A percentile compares a stretch with the other conserved stretches of the same genome.
Conservation (phyloP, 2,113 vertebrate genomes). For the Malurus alboscapulatus region DNA sequence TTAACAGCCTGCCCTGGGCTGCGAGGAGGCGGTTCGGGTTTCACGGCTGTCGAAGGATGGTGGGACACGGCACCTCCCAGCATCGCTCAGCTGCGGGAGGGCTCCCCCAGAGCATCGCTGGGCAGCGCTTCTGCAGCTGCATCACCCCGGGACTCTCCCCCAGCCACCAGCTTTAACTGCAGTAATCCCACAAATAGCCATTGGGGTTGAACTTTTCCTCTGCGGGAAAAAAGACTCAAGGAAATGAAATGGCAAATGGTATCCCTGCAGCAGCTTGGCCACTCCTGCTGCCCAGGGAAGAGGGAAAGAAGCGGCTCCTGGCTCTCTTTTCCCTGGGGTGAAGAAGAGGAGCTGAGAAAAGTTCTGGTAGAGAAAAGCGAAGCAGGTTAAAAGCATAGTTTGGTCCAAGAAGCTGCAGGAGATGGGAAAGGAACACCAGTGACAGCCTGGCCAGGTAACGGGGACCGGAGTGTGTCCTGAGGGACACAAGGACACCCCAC, state of each 20-base stretch:
- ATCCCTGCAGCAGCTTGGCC: neutral
- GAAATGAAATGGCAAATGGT: neutral
- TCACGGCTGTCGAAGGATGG: neutral
- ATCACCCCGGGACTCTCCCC: neutral
- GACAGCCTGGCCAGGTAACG: neutral
- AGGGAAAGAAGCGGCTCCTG: neutral
- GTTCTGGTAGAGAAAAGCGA: neutral
- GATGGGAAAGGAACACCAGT: neutral
- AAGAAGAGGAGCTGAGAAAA: neutral
- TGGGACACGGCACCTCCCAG: accelerated
- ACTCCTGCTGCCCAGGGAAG: neutral
- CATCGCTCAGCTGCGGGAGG: neutral
- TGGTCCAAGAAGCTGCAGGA: neutral
- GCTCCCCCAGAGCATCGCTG: neutral
- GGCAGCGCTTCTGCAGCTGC: neutral
- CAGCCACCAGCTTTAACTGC: neutral
- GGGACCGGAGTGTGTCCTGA: accelerated
- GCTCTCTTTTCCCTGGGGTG: neutral
- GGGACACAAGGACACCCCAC: neutral
- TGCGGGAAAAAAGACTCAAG: neutral
- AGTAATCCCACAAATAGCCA: neutral
- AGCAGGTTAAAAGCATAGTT: neutral
- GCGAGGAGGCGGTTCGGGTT: neutral
- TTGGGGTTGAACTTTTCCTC: neutral
- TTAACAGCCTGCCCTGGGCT: slow-evolving; percentile 1